These are phyloP conservation scores for Suillia variegata DNA, from an alignment of 2,888 invertebrate genomes.

Conservation along the genomic window DNA sequence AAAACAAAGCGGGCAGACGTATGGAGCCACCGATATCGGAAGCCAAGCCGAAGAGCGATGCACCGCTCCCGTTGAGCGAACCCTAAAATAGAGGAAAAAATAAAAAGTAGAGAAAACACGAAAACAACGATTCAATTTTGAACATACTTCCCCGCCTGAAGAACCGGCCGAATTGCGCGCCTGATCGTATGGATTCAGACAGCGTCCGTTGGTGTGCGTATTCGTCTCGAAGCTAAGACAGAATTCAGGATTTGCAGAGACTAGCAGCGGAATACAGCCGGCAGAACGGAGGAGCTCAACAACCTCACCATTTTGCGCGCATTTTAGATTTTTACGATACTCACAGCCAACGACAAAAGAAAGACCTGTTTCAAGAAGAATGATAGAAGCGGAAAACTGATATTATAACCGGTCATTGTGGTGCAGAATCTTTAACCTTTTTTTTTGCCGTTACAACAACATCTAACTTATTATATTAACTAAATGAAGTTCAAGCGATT, in stretches of 20 bases:
- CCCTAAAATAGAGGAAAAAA: constrained; percentile 64
- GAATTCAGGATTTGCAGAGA: constrained; percentile 86
- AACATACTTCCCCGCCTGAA: constrained; percentile 76
- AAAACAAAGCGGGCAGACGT: constrained; percentile 81
- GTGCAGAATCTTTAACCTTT: too few relatives aligned
- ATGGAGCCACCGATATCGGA: constrained; percentile 90
- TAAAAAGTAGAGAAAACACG: not conserved
- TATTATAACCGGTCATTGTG: not conserved
- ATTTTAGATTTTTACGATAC: constrained; percentile 63
- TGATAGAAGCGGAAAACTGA: not conserved
- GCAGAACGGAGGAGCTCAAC: constrained; percentile 70
- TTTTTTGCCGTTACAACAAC: too few relatives aligned
- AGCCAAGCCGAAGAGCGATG: constrained; percentile 76
- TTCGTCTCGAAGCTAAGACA: constrained; percentile 87
- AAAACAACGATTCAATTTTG: too few relatives aligned
- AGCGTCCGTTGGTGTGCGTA: constrained; percentile 78
- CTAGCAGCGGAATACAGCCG: constrained; percentile 82
- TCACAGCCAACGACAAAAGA: constrained; percentile 73
- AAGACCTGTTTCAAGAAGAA: constrained; percentile 65
- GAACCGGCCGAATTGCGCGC: constrained; percentile 81
- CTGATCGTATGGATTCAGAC: constrained; percentile 83
- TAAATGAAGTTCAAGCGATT: not conserved
- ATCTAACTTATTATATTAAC: too few relatives aligned
- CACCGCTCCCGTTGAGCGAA: constrained; percentile 75
- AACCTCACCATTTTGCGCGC: constrained; percentile 71